These are phyloP conservation scores for Yponomeuta malinellus DNA, from an alignment of 2,888 invertebrate genomes.

Conservation along the genomic window DNA sequence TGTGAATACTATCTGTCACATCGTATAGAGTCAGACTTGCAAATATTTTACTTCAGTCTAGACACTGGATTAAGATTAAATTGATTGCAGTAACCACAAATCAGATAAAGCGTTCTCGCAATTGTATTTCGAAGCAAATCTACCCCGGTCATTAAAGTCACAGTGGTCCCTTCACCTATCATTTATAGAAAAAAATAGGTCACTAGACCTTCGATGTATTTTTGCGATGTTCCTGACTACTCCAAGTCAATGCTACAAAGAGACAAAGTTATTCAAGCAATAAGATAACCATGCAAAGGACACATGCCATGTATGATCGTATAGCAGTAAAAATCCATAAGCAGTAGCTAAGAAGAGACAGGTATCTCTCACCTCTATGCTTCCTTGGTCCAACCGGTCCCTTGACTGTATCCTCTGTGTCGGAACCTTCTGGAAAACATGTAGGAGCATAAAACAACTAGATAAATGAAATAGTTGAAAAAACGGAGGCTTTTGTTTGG, in stretches of 20 bases:
- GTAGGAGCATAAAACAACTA: constrained; percentile 50
- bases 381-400: constrained; percentile 49
- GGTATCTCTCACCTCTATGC: constrained; percentile 52
- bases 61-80: too few relatives aligned
- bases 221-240: background rate
- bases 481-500: constrained; percentile 3
- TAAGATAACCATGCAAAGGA: background rate
- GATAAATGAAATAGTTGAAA: constrained; percentile 26
- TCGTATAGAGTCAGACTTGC: too few relatives aligned
- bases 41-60: too few relatives aligned
- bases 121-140: too few relatives aligned
- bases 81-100: too few relatives aligned
- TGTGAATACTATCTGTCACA: too few relatives aligned
- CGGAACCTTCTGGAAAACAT: constrained; percentile 70
- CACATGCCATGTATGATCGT: background rate
- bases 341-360: background rate
- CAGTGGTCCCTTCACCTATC: too few relatives aligned
- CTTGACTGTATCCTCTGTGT: constrained; percentile 65
- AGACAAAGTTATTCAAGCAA: background rate
- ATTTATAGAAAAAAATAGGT: too few relatives aligned
- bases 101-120: too few relatives aligned
- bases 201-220: background rate
- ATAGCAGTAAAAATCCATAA: background rate
- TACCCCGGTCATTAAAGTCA: too few relatives aligned
- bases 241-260: constrained; percentile 2